Conservation (phyloP, 2,113 vertebrate genomes). For the Barbus barbus region DNA sequence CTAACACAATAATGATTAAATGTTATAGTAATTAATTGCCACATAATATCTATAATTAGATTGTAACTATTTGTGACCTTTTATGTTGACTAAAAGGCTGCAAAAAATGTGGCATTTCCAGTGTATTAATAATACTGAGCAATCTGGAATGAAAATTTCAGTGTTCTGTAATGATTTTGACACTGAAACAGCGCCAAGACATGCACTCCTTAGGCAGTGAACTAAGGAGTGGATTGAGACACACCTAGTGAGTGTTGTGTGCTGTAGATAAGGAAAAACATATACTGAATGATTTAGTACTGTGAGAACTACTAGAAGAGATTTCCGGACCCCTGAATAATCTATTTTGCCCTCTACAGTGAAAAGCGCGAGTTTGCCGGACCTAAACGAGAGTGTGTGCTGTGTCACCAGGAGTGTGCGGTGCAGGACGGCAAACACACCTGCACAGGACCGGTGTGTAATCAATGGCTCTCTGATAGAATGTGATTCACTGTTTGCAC, state of each 20-base stretch:
- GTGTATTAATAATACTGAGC: not conserved
- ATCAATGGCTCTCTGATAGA: not conserved
- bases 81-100: not conserved
- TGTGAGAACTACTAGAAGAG: not conserved
- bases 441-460: conserved; percentile 88
- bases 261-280: conserved; percentile 54
- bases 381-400: conserved; percentile 76
- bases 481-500: not conserved
- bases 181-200: not conserved
- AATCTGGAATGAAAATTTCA: not conserved
- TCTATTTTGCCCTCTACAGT: conserved; percentile 66
- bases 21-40: no score
- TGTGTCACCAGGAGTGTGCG: conserved; percentile 85
- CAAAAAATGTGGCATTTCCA: not conserved
- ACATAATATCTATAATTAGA: no score
- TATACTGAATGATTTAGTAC: conserved; percentile 46
- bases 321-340: not conserved
- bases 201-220: not conserved
- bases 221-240: not conserved
- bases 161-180: not conserved
- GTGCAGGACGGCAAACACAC: conserved; percentile 77
- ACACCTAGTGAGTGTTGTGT: not conserved
- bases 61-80: no score
- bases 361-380: conserved; percentile 81
- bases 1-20: no score